Evolutionary conservation across 2,113 vertebrate species (phyloP), one percentile per base, ranked within the genome.

Genomic region (Colius striatus): DNA sequence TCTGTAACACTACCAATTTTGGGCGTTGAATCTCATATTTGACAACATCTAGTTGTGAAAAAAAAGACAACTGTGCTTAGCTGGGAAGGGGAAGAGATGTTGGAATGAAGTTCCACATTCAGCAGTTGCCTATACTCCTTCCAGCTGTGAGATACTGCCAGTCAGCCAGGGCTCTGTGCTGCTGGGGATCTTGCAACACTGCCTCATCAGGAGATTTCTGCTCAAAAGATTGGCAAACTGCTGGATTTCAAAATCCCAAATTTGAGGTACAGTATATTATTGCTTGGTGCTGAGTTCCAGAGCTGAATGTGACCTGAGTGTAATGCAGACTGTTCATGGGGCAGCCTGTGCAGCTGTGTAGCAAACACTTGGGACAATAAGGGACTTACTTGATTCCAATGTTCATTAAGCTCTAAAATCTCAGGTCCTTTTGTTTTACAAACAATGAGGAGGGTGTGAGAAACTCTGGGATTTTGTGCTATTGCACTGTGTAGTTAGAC

Each of bases 281-380:
- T 67, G 16, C 0, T 0, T 1, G 2, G 3, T n/a, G 22, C 43
- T 22, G 70, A 41, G 25, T 73, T 26, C 12, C 36, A 21, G 73
- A 30, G 87, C 65, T 41, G 73, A 21, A 6, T 0, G 4, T 51
- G 58, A 13, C 43, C 60, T 0, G 13, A 22, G 48, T 6, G 38
- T 26, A n/a, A 22, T 6, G 21, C 57, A n/a, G 36, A 16, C 13
- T 57, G 15, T 27, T n/a, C 7, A 5, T 10, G 38, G 43, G 25
- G 41, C 5, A 55, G 74, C 32, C 27, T 1, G 2, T 38, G 61
- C 3, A 32, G n/a, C 5, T 45, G 55, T 27, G 16, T 55, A 36
- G 51, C 67, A 23, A 9, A 9, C 26, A 0, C 34, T 3, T 15
- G 55, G n/a, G 48, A 15, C 4, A 14, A 11, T 2, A 14, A 20